phyloP scores from a whole-genome alignment of 1,140 invertebrate species.

The Drosophila miranda region DNA sequence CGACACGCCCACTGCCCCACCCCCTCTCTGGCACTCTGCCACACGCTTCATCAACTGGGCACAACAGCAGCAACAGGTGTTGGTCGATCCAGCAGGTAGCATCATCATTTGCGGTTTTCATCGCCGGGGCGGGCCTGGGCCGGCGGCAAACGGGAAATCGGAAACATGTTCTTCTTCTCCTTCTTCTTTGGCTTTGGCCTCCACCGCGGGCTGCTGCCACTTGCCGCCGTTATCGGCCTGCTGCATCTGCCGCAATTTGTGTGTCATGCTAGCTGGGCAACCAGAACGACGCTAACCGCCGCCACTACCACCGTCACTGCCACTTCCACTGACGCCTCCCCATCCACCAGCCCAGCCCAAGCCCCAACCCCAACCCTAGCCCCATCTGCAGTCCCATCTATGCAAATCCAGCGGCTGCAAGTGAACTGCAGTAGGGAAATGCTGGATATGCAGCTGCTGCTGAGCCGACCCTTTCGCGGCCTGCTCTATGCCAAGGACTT shows the following conservation, averaged over 20 bases:
- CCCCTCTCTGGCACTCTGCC: background rate
- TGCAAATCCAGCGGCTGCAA: constrained; percentile 60
- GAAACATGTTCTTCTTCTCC: constrained; percentile 74
- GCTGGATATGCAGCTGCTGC: constrained; percentile 83
- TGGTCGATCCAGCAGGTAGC: constrained; percentile 33
- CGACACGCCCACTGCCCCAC: constrained; percentile 22
- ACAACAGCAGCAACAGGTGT: constrained; percentile 43
- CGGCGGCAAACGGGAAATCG: constrained; percentile 68
- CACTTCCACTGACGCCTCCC: background rate
- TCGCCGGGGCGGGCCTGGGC: constrained; percentile 27
- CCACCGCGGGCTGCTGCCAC: constrained; percentile 18
- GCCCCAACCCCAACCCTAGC: background rate
- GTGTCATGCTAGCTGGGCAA: constrained; percentile 76
- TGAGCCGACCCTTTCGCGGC: constrained; percentile 87
- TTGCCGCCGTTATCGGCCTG: constrained; percentile 56
- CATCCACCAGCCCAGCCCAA: background rate
- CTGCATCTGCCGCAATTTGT: constrained; percentile 67
- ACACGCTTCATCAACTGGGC: constrained; percentile 8
- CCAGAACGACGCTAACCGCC: constrained; percentile 56
- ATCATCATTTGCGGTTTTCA: constrained; percentile 68
- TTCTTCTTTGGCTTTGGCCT: constrained; percentile 1
- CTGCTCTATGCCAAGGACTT: constrained; percentile 88
- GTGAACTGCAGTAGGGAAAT: constrained; percentile 84
- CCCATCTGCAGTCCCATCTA: constrained; percentile 2
- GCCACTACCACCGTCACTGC: background rate